Evolutionary conservation across 2,797 vertebrate genomes (phyloP).

Genomic region (Anguilla obscura): DNA sequence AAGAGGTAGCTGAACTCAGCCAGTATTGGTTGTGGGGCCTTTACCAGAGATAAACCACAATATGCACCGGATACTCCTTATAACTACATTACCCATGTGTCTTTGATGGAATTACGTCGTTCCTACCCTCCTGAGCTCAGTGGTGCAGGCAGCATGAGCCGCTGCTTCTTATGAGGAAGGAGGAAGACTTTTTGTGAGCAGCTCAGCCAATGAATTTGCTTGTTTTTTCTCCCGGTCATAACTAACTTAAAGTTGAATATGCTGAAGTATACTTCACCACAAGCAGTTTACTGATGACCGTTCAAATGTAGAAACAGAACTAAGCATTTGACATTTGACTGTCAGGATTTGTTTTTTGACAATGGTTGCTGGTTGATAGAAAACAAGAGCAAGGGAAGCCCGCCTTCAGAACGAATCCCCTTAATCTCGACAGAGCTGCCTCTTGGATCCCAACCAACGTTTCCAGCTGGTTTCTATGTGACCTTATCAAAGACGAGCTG

Average conservation of each 20-base stretch:
- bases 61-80: neutral
- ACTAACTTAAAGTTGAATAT: neutral
- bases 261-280: neutral
- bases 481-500: conserved; percentile 32
- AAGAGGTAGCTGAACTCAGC: neutral
- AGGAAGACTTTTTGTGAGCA: neutral
- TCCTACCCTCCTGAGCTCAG: neutral
- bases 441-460: neutral
- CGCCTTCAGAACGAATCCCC: neutral
- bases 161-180: neutral
- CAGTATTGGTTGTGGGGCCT: neutral
- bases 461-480: conserved; percentile 16
- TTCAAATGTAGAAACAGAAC: neutral
- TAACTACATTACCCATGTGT: neutral
- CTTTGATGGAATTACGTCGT: neutral
- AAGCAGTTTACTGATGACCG: neutral
- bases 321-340: neutral
- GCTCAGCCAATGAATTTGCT: neutral
- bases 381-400: neutral
- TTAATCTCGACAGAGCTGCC: neutral
- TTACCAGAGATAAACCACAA: neutral
- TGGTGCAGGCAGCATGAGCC: neutral
- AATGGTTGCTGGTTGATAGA: neutral
- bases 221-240: neutral
- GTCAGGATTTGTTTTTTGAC: neutral